These are phyloP conservation scores for Ellobius talpinus DNA, from an alignment of 2,113 vertebrate species.

Conservation along the genomic window DNA sequence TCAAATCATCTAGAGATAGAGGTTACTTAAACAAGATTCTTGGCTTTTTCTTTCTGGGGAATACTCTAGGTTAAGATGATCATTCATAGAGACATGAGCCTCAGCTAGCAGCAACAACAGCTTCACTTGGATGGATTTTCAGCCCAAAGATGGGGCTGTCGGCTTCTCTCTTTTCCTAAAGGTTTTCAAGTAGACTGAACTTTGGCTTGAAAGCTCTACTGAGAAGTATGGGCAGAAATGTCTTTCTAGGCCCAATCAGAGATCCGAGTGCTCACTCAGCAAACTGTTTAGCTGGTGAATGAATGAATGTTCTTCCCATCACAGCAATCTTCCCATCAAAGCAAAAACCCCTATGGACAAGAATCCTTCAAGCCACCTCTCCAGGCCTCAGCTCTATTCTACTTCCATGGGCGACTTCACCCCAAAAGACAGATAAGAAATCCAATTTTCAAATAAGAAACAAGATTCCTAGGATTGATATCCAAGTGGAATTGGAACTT, in stretches of 20 bases:
- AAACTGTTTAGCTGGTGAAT: not conserved
- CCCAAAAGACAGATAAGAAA: not conserved
- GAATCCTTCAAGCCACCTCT: not conserved
- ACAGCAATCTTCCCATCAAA: not conserved
- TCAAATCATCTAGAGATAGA: constrained; percentile 83
- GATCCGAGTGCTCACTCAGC: not conserved
- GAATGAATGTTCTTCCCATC: not conserved
- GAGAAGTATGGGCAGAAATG: not conserved
- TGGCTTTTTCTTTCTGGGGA: constrained; percentile 66
- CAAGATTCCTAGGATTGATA: not conserved
- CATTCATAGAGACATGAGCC: constrained; percentile 42
- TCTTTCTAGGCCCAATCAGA: not conserved
- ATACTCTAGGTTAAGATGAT: constrained; percentile 19
- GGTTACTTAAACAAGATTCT: constrained; percentile 83
- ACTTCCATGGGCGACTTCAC: too few relatives aligned
- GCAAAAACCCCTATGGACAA: not conserved
- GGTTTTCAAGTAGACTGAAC: not conserved
- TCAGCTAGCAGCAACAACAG: not conserved
- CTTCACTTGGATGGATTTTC: not conserved
- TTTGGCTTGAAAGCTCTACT: not conserved
- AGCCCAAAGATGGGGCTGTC: not conserved
- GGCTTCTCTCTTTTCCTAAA: not conserved
- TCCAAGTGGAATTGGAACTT: not conserved
- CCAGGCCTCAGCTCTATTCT: not conserved
- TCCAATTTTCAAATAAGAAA: not conserved